Evolutionary conservation across 2,113 vertebrate genomes (phyloP).

Genomic region (Peucedramus taeniatus): DNA sequence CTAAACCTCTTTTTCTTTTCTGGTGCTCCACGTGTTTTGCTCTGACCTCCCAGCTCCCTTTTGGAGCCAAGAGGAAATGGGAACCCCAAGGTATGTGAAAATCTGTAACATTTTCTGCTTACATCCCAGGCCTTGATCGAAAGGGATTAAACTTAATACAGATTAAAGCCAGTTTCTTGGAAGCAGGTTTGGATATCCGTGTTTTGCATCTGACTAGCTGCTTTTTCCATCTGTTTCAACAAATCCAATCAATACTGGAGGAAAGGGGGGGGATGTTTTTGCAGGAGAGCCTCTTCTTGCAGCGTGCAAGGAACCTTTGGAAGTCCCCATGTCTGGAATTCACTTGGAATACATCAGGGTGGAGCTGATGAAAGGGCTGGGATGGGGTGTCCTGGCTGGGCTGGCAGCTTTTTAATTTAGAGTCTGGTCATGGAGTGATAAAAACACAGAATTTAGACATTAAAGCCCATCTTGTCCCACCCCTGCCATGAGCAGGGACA

Average conservation of each 20-base stretch:
- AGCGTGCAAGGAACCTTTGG: background rate
- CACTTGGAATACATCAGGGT: background rate
- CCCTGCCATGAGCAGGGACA: background rate
- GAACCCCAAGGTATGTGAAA: background rate
- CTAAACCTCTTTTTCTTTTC: background rate
- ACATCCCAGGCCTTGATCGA: constrained; percentile 14
- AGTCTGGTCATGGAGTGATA: background rate
- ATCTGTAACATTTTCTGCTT: constrained; percentile 2
- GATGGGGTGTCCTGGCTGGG: background rate
- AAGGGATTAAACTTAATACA: constrained; percentile 8
- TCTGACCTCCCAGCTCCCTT: background rate
- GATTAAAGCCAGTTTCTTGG: constrained; percentile 15
- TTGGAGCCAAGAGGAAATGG: background rate
- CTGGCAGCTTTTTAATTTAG: background rate
- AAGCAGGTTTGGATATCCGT: background rate
- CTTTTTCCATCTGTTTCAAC: constrained; percentile 21
- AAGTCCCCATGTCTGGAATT: background rate
- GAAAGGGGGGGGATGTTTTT: background rate
- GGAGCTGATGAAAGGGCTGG: background rate
- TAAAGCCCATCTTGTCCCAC: background rate
- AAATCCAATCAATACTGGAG: constrained; percentile 20
- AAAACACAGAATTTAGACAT: background rate
- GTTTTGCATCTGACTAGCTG: background rate
- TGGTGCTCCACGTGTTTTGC: background rate
- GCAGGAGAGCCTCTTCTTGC: background rate